These are phyloP conservation scores for Melospiza georgiana DNA, from an alignment of 2,113 vertebrate species.

Conservation along the genomic window DNA sequence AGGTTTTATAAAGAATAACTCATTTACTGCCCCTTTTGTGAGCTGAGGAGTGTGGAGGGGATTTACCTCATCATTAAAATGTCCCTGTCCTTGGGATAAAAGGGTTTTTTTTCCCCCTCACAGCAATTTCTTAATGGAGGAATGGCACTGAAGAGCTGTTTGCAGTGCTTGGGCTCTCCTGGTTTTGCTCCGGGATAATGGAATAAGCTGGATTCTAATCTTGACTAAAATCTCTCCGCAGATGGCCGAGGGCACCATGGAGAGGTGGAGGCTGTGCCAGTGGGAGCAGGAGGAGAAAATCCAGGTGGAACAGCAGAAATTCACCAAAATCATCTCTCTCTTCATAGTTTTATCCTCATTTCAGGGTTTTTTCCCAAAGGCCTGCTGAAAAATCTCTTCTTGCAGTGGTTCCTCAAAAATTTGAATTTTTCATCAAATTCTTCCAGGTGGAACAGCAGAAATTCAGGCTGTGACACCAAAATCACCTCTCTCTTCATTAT, in stretches of 20 bases:
- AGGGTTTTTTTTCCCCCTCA: fast-evolving
- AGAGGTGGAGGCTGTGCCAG: background rate
- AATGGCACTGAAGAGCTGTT: background rate
- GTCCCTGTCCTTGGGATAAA: constrained; percentile 6
- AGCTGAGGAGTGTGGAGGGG: background rate
- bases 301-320: background rate
- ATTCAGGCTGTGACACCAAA: background rate
- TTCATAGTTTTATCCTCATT: background rate
- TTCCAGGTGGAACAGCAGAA: background rate
- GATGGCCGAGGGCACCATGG: background rate
- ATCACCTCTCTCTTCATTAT: background rate
- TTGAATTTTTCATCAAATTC: background rate
- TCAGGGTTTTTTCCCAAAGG: too few species aligned
- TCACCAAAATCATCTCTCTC: background rate
- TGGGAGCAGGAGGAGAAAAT: background rate
- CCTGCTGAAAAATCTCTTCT: background rate
- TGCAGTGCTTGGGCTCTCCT: background rate
- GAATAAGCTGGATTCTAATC: constrained; percentile 34
- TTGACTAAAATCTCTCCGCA: constrained; percentile 29
- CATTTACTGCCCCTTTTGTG: background rate
- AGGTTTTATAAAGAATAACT: background rate
- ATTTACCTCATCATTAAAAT: constrained; percentile 11
- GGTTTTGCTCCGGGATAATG: constrained; percentile 7
- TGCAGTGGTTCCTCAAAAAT: background rate
- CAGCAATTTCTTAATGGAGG: constrained; percentile 21